phyloP scores from a whole-genome alignment of 2,113 vertebrate genomes.

The Tachysurus fulvidraco region DNA sequence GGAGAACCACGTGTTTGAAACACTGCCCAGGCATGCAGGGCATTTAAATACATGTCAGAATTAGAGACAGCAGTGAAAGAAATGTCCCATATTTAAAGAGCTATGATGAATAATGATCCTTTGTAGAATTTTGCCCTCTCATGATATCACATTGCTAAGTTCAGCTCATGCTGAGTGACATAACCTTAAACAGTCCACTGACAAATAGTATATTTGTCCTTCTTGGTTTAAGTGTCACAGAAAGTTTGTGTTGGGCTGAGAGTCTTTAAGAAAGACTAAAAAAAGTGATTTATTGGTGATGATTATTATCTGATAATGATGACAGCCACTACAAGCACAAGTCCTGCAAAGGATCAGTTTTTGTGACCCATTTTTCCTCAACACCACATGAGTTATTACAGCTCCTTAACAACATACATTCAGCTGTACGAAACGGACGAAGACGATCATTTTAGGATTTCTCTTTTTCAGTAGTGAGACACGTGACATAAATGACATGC shows the following conservation, averaged over 20 bases:
- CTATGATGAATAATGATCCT: constrained; percentile 17
- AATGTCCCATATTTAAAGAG: constrained; percentile 15
- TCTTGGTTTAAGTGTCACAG: background rate
- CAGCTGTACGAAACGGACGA: background rate
- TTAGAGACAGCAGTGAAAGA: background rate
- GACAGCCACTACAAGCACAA: background rate
- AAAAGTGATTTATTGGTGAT: background rate
- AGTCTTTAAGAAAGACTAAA: background rate
- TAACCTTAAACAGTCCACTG: background rate
- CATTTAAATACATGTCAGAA: constrained; percentile 29
- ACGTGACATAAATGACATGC: too few species aligned
- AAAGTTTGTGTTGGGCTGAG: background rate
- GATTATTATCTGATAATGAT: background rate
- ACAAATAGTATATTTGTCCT: background rate
- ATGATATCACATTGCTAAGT: background rate
- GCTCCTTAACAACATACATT: background rate
- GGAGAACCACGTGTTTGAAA: constrained; percentile 23
- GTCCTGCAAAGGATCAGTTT: background rate
- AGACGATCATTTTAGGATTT: background rate
- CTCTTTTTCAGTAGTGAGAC: too few species aligned
- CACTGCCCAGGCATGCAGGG: constrained; percentile 6
- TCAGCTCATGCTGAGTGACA: background rate
- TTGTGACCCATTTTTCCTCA: background rate
- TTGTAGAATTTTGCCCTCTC: background rate
- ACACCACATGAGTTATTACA: background rate